These are phyloP conservation scores for Pectinophora gossypiella DNA, from an alignment of 1,140 invertebrate genomes.

Conservation along the genomic window DNA sequence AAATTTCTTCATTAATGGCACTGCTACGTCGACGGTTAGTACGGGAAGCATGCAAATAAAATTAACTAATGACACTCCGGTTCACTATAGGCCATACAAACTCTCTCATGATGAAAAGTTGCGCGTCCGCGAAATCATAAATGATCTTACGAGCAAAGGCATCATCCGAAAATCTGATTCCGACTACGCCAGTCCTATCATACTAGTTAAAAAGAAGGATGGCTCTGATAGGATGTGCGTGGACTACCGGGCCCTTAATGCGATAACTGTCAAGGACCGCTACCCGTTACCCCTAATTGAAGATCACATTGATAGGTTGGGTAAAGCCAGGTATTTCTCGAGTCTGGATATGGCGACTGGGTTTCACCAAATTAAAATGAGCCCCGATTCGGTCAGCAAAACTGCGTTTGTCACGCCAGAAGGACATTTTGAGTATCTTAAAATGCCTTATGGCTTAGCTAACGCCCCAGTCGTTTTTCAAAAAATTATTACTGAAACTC, in stretches of 20 bases:
- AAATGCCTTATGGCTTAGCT: no score
- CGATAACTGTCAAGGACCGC: conserved; percentile 26
- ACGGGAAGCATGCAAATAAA: not conserved
- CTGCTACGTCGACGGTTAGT: conserved; percentile 2
- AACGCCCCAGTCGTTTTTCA: no score
- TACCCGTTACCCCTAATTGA: no score
- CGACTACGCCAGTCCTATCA: conserved; percentile 24
- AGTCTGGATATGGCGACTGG: conserved; percentile 6
- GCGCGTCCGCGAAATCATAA: not conserved
- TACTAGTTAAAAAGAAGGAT: conserved; percentile 32
- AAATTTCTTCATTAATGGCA: not conserved
- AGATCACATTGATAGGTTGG: conserved; percentile 5
- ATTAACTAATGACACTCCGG: not conserved
- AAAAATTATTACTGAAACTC: no score
- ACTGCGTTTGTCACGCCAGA: no score
- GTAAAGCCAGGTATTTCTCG: conserved; percentile 9
- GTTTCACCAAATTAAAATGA: conserved; percentile 1
- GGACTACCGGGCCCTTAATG: conserved; percentile 39
- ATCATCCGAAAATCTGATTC: conserved; percentile 20
- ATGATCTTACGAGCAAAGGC: conserved; percentile 5
- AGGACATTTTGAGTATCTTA: no score
- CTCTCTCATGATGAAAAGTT: conserved; percentile 3
- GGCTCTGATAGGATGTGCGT: conserved; percentile 31
- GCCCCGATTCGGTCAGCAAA: no score
- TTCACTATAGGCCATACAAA: conserved; percentile 4